These are phyloP conservation scores for Oryzias woworae DNA, from an alignment of 2,113 vertebrate genomes.

Conservation along the genomic window DNA sequence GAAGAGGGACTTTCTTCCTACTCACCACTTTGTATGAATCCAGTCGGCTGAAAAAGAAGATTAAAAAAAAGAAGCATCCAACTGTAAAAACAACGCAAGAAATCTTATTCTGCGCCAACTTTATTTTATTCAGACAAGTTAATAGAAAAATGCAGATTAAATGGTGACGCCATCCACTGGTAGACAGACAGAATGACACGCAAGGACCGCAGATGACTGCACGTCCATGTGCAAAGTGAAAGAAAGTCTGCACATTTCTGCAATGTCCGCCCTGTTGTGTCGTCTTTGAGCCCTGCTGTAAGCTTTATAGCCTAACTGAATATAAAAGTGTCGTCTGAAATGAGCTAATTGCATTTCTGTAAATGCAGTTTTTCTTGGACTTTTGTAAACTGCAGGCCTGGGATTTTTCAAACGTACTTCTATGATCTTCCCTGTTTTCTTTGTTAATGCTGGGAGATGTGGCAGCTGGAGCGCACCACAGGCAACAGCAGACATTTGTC, in stretches of 20 bases:
- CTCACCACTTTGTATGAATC: constrained; percentile 23
- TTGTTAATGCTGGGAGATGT: constrained; percentile 17
- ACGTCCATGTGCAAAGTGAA: constrained; percentile 10
- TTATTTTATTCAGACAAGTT: constrained; percentile 5
- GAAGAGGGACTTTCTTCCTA: not conserved
- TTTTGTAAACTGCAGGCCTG: constrained; percentile 42
- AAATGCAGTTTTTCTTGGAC: constrained; percentile 12
- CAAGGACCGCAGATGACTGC: constrained; percentile 28
- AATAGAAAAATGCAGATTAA: constrained; percentile 4
- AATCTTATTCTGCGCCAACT: not conserved
- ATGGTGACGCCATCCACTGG: constrained; percentile 62
- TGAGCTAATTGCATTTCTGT: constrained; percentile 15
- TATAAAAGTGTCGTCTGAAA: constrained; percentile 6
- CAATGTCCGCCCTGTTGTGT: not conserved
- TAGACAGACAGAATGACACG: constrained; percentile 63
- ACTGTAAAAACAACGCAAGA: constrained; percentile 19
- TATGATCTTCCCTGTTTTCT: constrained; percentile 16
- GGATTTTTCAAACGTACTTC: constrained; percentile 18
- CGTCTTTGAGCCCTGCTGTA: not conserved
- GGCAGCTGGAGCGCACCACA: constrained; percentile 23
- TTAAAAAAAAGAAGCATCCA: not conserved
- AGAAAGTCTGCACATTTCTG: constrained; percentile 10
- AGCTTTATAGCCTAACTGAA: not conserved
- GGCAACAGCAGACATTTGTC: constrained; percentile 25
- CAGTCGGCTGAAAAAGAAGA: not conserved